Conservation (phyloP, 2,797 vertebrate species). For the Coluber constrictor region DNA sequence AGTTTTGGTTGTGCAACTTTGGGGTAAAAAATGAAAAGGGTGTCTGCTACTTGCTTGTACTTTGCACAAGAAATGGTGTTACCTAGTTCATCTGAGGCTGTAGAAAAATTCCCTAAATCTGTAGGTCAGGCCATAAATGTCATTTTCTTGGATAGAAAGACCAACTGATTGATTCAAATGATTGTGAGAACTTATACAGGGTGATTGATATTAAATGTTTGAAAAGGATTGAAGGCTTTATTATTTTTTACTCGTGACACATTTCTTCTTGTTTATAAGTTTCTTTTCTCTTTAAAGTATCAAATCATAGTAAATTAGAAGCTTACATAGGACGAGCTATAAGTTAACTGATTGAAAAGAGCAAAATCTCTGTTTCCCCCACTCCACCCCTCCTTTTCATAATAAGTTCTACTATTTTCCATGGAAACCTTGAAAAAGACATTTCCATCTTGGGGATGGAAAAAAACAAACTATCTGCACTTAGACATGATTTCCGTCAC, state of each 20-base stretch:
- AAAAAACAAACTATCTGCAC: conserved; percentile 55
- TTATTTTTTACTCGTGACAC: conserved; percentile 41
- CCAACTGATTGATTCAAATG: background rate
- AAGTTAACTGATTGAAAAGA: conserved; percentile 39
- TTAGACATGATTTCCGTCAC: conserved; percentile 56
- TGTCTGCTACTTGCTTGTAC: conserved; percentile 20
- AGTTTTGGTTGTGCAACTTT: conserved; percentile 14
- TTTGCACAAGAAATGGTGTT: conserved; percentile 55
- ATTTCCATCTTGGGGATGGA: conserved; percentile 52
- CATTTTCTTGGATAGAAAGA: conserved; percentile 51
- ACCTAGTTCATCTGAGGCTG: conserved; percentile 46
- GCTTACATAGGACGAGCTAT: conserved; percentile 34
- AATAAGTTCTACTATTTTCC: conserved; percentile 61
- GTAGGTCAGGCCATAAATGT: conserved; percentile 60
- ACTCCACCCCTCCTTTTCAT: background rate
- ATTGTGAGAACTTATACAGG: conserved; percentile 53
- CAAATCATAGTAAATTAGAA: conserved; percentile 57
- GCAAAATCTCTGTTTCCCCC: background rate
- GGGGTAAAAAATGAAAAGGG: conserved; percentile 4
- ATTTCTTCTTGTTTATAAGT: conserved; percentile 34
- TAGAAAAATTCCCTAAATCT: conserved; percentile 55
- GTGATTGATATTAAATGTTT: conserved; percentile 54
- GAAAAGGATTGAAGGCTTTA: conserved; percentile 32
- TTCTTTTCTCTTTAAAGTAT: conserved; percentile 43
- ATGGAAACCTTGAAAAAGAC: conserved; percentile 46